Evolutionary conservation across 2,797 vertebrate species (phyloP), one percentile per base, ranked within the genome.

Genomic region (Pseudochromis fuscus): DNA sequence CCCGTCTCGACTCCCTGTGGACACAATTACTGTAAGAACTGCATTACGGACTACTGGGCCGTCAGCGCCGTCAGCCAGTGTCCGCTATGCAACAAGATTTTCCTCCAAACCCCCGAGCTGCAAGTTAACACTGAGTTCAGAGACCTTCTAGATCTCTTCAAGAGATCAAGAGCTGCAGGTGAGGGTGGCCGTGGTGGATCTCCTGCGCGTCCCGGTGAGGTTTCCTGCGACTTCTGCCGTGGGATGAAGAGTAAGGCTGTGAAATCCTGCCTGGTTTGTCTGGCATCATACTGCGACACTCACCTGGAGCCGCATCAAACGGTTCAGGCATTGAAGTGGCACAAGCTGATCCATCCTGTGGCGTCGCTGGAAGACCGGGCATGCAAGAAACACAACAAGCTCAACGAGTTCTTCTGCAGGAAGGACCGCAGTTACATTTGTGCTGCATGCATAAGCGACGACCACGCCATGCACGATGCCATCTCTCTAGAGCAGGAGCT

Each of bases 191-290:
- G 40, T 12, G 9, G 8, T 37, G 10, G 6, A 3, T 33, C 24
- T 2, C 30, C 8, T 2, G 25, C 23, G 12, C 3, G 1, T 7
- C 21, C 52, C 4, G 30, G 10, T 0, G 49, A 38, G 2, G 66
- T 75, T 2, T 7, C 50, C 21, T 79, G 77, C 15, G 61, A 70
- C 11, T 21, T 66, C 30, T 79, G 77, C 37, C 3, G 16, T 0
- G 65, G 27, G 19, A 12, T 0, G 31, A 68, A 25, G 23, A 5
- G 5, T 13, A 50, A 61, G 6, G 77, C 71, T 6, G 3, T 49
- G 3, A 79, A 74, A 18, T 74, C 70, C 4, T 79, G 77, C 37
- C 67, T 79, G 1, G 37, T 48, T 5, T 79, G 77, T 35, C 27
- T 71, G 71, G 77, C 24, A 0, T 75, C 77, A 4, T 75, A 70